phyloP scores from a whole-genome alignment of 2,113 vertebrate genomes.

The Peromyscus leucopus region DNA sequence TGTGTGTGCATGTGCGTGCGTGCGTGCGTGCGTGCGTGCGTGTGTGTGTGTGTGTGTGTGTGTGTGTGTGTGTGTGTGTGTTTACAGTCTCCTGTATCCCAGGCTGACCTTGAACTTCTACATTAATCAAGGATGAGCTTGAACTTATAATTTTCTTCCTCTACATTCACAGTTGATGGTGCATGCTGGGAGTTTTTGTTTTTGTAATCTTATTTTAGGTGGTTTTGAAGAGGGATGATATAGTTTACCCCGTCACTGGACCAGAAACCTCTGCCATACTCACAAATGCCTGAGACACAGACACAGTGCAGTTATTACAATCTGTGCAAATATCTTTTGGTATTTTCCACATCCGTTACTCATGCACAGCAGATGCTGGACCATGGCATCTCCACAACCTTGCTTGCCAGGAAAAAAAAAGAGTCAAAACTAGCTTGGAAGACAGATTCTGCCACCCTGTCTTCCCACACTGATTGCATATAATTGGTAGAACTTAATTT shows the following conservation, averaged over 20 bases:
- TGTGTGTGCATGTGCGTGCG: too few species aligned
- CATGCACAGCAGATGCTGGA: not conserved
- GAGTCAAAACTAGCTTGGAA: not conserved
- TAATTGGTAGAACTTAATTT: not conserved
- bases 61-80: rapidly evolving
- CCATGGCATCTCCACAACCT: not conserved
- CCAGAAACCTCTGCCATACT: not conserved
- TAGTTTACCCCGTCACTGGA: not conserved
- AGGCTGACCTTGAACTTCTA: not conserved
- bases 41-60: too few species aligned
- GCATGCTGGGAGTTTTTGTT: not conserved
- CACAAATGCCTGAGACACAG: not conserved
- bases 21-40: too few species aligned
- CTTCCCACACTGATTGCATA: not conserved
- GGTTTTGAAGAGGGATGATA: not conserved
- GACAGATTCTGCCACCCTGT: not conserved
- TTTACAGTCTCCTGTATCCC: not conserved
- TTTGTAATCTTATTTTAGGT: not conserved
- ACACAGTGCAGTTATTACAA: not conserved
- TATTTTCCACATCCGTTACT: not conserved
- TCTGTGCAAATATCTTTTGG: not conserved
- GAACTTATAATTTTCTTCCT: not conserved
- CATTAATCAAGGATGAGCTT: not conserved
- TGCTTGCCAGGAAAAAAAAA: not conserved
- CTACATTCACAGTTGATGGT: not conserved